Evolutionary conservation across 2,888 invertebrate genomes (phyloP).

Genomic region (Caenorhabditis wallacei): DNA sequence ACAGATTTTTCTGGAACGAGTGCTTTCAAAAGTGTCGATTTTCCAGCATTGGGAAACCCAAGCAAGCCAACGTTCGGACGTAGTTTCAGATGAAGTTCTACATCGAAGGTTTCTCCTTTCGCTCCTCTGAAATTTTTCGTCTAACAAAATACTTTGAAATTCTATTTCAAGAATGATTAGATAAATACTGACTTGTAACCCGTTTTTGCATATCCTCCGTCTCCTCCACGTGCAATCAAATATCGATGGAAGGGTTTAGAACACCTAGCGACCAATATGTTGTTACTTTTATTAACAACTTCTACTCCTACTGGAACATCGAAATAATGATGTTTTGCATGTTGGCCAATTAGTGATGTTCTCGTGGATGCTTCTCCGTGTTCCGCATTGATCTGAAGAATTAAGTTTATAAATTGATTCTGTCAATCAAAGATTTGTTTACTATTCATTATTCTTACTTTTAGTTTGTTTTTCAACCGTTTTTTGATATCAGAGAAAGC

Average conservation of each 20-base stretch:
- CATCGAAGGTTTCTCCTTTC: conserved; percentile 71
- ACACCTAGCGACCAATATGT: conserved; percentile 75
- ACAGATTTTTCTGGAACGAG: conserved; percentile 78
- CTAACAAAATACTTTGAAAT: background rate
- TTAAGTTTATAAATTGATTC: too few relatives aligned
- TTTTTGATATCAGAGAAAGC: conserved; percentile 73
- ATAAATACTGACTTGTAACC: conserved; percentile 73
- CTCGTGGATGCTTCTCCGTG: conserved; percentile 61
- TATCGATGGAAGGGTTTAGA: conserved; percentile 68
- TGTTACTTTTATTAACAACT: conserved; percentile 73
- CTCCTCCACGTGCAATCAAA: conserved; percentile 78
- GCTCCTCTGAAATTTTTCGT: conserved; percentile 64
- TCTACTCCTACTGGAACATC: conserved; percentile 81
- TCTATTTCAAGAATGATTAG: background rate
- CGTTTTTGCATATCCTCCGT: conserved; percentile 72
- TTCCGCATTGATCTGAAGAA: conserved; percentile 52
- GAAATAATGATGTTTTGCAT: conserved; percentile 66
- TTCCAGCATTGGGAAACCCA: conserved; percentile 82
- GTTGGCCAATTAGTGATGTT: conserved; percentile 59
- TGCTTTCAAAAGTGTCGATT: conserved; percentile 81
- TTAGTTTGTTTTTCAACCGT: conserved; percentile 59
- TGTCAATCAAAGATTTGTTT: too few relatives aligned
- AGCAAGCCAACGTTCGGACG: conserved; percentile 80
- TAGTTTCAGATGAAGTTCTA: conserved; percentile 79
- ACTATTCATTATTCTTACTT: conserved; percentile 15